Base-by-base conservation (phyloP, 2,113 vertebrate species). In the Sebastes schlegelii region DNA sequence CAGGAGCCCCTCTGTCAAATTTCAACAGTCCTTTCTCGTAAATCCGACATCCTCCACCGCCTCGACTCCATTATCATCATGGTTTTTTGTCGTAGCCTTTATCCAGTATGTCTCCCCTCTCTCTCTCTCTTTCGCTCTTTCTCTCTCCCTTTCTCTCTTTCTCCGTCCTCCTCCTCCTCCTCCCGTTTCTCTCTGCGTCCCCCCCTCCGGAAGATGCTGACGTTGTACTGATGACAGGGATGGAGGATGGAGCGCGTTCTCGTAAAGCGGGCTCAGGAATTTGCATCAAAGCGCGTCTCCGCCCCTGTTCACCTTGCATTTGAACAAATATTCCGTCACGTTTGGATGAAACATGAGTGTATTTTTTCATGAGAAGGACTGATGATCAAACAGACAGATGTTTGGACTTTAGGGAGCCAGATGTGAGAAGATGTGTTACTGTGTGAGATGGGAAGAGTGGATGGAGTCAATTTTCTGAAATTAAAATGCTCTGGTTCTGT, bases 41-140 rank as follows among this genome's bases (percentile, higher is more conserved):
- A 80, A 89, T 88, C 92, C 88, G 88, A 83, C 86, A 90, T 88
- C 90, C 87, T 91, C 93, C 91, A 70, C 90, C 92, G 89, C 87
- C 88, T 88, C 82, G 90, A 86, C 91, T 95, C 94, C 92, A 95
- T 94, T 80, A 90, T 93, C 89, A 92, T 91, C 90, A 77, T 79
- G 87, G 5, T 70, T 66, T 82, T 90, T 91, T 80, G 83, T 92
- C 83, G 77, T 74, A 90, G 87, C 83, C 79, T 90, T 80, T 74
- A 86, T 82, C 89, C 92, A 76, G 82, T 79, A 70, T 71, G 87
- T 88, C 86, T 88, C 79, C 58, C 58, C 66, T 61, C 58, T 70
- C 69, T 52, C 79, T 34, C 52, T 63, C 71, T 66, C 79, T 72
- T 79, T 62, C 70, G 68, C 83, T 68, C 84, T 71, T 80, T 52